Evolutionary conservation across 1,140 invertebrate genomes (phyloP).

Genomic region (Brevipalpus yothersi): DNA sequence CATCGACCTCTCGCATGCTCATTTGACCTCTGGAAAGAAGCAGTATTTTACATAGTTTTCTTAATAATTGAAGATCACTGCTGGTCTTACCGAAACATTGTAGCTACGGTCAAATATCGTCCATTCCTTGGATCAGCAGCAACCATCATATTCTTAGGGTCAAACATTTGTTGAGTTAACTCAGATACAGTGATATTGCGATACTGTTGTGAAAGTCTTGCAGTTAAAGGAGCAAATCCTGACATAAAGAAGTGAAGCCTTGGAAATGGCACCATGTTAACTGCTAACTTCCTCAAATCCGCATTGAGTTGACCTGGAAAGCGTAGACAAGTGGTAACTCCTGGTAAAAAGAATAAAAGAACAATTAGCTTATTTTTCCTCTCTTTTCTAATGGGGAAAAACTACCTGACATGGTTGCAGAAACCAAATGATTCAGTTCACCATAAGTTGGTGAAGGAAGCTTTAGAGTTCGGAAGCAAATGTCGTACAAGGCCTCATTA

Average conservation of each 20-base stretch:
- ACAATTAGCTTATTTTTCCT: not conserved
- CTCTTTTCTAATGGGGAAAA: not conserved
- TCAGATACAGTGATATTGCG: constrained; percentile 52
- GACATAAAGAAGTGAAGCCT: constrained; percentile 34
- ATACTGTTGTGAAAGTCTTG: constrained; percentile 62
- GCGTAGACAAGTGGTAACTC: constrained; percentile 28
- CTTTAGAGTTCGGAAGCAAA: constrained; percentile 40
- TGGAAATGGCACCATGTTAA: constrained; percentile 91
- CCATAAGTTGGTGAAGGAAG: constrained; percentile 32
- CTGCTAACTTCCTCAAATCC: constrained; percentile 76
- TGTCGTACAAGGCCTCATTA: constrained; percentile 50
- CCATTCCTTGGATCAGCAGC: constrained; percentile 44
- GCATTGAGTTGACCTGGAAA: constrained; percentile 35
- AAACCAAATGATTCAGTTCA: constrained; percentile 36
- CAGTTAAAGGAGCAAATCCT: constrained; percentile 53
- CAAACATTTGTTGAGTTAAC: constrained; percentile 36
- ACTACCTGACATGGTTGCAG: constrained; percentile 24
- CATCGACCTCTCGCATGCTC: constrained; percentile 30
- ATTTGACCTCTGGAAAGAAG: constrained; percentile 28
- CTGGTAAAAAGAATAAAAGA: constrained; percentile 9
- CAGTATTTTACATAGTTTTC: constrained; percentile 16
- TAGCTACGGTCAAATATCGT: constrained; percentile 37
- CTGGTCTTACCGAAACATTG: constrained; percentile 26
- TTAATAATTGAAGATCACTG: not conserved
- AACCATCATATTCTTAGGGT: constrained; percentile 45